These are phyloP conservation scores for Aurelia sp. DNA, from an alignment of 30 jellyfish, hydroid and myxozoan genomes.

Conservation along the genomic window DNA sequence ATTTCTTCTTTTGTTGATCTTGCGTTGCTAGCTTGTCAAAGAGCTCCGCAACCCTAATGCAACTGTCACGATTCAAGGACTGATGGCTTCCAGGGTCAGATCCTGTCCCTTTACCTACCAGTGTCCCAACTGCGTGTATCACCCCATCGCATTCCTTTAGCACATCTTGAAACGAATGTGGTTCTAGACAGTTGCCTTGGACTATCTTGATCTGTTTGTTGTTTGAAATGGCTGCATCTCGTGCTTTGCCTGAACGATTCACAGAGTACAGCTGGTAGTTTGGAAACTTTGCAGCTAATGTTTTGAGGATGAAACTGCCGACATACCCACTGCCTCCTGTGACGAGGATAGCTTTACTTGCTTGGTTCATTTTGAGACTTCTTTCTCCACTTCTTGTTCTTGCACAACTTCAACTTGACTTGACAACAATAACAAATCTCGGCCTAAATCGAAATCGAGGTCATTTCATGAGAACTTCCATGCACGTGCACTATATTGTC, in stretches of 20 bases:
- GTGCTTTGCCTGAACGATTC: constrained; percentile 64
- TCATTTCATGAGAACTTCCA: no score
- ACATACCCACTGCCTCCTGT: constrained; percentile 81
- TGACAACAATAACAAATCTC: not conserved
- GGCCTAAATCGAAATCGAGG: no score
- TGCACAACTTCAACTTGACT: no score
- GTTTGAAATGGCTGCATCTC: constrained; percentile 41
- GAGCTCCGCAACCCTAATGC: constrained; percentile 61
- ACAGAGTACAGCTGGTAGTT: constrained; percentile 50
- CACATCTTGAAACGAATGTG: constrained; percentile 53
- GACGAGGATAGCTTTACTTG: constrained; percentile 47
- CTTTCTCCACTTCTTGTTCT: no score
- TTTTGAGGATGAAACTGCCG: constrained; percentile 65
- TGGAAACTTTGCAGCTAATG: constrained; percentile 62
- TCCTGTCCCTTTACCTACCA: constrained; percentile 67
- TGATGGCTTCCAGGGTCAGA: constrained; percentile 76
- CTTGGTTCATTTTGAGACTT: no score
- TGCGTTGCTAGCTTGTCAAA: constrained; percentile 44
- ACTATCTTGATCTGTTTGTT: constrained; percentile 32
- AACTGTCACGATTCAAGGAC: constrained; percentile 70
- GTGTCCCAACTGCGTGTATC: constrained; percentile 68
- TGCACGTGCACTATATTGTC: no score
- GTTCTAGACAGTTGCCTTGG: constrained; percentile 69
- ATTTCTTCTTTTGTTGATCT: constrained; percentile 44
- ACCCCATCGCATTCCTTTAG: constrained; percentile 68